A percentile compares a stretch with the other conserved stretches of the same genome.
phyloP scores from a whole-genome alignment of 2,888 invertebrate genomes.

The Drosophila lacicola region DNA sequence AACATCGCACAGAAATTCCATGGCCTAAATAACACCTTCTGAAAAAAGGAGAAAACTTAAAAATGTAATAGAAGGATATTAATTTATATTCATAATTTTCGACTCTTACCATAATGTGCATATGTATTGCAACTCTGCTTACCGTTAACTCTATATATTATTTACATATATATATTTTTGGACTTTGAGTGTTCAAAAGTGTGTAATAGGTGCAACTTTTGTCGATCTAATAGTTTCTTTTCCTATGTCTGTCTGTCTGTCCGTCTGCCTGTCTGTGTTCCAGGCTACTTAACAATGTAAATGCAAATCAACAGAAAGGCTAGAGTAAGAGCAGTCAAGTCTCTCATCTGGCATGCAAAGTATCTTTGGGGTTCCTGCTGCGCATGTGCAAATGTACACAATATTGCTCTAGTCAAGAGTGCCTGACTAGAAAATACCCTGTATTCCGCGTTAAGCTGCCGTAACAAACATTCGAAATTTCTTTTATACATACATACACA shows the following conservation, averaged over 20 bases:
- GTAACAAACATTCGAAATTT: neutral
- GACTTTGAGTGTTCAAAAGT: neutral
- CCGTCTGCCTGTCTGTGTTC: neutral
- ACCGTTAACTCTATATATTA: neutral
- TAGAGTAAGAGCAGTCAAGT: constrained; percentile 10
- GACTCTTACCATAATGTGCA: no score
- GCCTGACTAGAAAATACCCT: neutral
- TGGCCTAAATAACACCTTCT: no score
- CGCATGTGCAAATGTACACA: constrained; percentile 55
- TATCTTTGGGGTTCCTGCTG: constrained; percentile 42
- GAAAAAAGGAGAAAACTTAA: no score
- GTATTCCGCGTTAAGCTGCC: neutral
- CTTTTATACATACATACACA: no score
- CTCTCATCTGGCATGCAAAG: constrained; percentile 42
- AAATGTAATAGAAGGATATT: no score
- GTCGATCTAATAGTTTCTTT: neutral
- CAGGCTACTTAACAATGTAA: constrained; percentile 62
- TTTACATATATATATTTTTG: neutral
- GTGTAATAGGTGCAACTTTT: neutral
- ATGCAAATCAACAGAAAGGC: constrained; percentile 42
- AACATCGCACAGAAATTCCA: no score
- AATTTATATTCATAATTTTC: no score
- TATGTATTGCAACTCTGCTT: no score
- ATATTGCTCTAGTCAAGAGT: constrained; percentile 2
- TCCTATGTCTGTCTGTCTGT: neutral